Conservation (phyloP, 1,140 invertebrate species). For the Drosophila suzukii region DNA sequence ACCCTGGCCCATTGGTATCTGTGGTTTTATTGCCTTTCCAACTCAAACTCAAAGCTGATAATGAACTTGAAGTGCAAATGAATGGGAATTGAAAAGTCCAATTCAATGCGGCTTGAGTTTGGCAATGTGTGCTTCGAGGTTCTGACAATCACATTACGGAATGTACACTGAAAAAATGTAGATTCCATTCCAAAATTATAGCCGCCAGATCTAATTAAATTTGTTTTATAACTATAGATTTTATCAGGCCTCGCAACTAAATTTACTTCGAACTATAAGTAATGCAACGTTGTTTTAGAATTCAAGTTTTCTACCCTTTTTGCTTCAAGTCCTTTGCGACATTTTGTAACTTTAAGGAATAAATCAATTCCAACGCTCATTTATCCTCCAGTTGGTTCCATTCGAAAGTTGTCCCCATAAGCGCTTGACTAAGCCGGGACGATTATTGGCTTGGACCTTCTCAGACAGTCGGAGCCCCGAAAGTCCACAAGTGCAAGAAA, state of each 20-base stretch:
- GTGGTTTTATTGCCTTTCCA: slow-evolving; percentile 37
- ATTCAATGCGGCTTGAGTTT: slow-evolving; percentile 13
- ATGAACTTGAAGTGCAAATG: slow-evolving; percentile 61
- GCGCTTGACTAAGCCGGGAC: slow-evolving; percentile 16
- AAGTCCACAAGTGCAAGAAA: slow-evolving; percentile 8
- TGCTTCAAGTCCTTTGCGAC: background rate
- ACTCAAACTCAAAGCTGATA: slow-evolving; percentile 48
- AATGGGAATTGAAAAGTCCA: slow-evolving; percentile 36
- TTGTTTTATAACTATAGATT: no score
- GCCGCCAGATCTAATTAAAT: background rate
- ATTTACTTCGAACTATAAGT: no score
- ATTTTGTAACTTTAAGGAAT: slow-evolving; percentile 2
- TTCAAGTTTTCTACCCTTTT: background rate
- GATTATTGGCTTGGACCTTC: slow-evolving; percentile 22
- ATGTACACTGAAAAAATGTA: background rate
- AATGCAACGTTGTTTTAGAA: background rate
- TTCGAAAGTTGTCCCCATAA: slow-evolving; percentile 9
- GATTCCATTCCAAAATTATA: background rate
- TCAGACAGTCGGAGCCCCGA: slow-evolving; percentile 12
- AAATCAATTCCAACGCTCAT: slow-evolving; percentile 25
- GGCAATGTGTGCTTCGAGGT: background rate
- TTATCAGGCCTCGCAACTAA: no score
- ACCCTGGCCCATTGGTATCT: slow-evolving; percentile 5
- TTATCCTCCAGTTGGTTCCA: slow-evolving; percentile 20
- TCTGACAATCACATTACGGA: slow-evolving; percentile 1